Evolutionary conservation across 2,797 vertebrate species (phyloP).

Genomic region (Jordanella pulchra): DNA sequence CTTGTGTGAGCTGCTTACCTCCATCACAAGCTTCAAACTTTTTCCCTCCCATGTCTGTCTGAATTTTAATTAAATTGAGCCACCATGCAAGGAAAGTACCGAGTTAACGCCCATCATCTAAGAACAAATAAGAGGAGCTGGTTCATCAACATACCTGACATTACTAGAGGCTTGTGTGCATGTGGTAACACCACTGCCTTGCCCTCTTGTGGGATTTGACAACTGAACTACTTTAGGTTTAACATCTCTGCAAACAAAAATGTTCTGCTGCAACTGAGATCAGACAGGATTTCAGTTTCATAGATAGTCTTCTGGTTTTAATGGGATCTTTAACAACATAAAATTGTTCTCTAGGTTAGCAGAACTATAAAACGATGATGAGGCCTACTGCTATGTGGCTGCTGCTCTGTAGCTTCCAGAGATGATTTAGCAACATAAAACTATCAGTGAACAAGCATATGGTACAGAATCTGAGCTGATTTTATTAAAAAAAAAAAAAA

Average conservation of each 20-base stretch:
- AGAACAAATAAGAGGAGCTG: constrained; percentile 57
- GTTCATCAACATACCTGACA: constrained; percentile 79
- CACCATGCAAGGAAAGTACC: constrained; percentile 32
- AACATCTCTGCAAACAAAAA: constrained; percentile 2
- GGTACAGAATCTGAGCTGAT: not conserved
- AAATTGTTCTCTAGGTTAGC: not conserved
- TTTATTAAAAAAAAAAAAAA: not conserved
- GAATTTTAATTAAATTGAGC: constrained; percentile 38
- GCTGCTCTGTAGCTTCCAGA: not conserved
- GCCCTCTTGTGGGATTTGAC: constrained; percentile 52
- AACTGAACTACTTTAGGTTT: constrained; percentile 29
- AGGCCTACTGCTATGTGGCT: not conserved
- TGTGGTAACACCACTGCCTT: constrained; percentile 69
- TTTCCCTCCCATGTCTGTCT: not conserved
- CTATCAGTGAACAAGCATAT: not conserved
- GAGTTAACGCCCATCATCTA: constrained; percentile 59
- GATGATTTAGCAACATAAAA: not conserved
- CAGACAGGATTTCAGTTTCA: not conserved
- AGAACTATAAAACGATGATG: not conserved
- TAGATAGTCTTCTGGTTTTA: not conserved
- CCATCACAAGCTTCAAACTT: not conserved
- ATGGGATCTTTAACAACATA: not conserved
- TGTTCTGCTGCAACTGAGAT: not conserved
- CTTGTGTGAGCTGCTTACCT: constrained; percentile 7
- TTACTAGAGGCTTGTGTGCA: constrained; percentile 58